Evolutionary conservation across 2,888 invertebrate genomes (phyloP), one percentile per base, ranked within the genome.

Genomic region (Acholoe squamosa): DNA sequence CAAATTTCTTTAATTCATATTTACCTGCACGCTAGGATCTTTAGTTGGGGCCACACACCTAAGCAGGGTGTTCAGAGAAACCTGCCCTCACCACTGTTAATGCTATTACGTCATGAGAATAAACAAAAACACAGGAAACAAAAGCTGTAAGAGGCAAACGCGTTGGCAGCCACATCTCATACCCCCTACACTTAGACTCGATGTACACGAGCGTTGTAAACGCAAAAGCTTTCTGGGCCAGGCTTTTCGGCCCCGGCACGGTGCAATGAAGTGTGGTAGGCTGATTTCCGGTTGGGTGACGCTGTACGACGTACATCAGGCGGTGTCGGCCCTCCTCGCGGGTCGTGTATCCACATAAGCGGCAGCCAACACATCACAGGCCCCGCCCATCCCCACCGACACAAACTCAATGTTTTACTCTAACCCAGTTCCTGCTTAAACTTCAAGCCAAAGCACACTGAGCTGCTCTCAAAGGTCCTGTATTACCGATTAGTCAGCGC

Each of bases 341-440:
- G 61, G 61, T n/a, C 61, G 61, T 61, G 61, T 71, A 28, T 71
- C 71, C 71, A 71, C 71, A 71, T 71, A 28, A 71, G 5, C 71
- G 71, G 31, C 14, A 71, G 71, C 25, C 71, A 28, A 71, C 71
- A 71, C 71, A 71, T 71, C 14, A 71, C 28, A 19, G 28, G 3
- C 71, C 71, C 71, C 31, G 28, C 61, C 61, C 71, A n/a, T 61
- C 61, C 61, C 61, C 61, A 3, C 61, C n/a, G 3, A 25, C 71
- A 28, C 25, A 3, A 71, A 14, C 28, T 28, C 25, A 1, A 5
- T 3, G 61, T 22, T 61, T n/a, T 22, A 61, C 22, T 19, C 61
- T n/a, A 61, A 61, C 5, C 43, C 43, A 10, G 5, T 10, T 10
- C 43, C 43, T 43, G 43, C 43, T 43, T n/a, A n/a, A n/a, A n/a